phyloP scores from a whole-genome alignment of 2,797 vertebrate species.

The Menidia menidia region DNA sequence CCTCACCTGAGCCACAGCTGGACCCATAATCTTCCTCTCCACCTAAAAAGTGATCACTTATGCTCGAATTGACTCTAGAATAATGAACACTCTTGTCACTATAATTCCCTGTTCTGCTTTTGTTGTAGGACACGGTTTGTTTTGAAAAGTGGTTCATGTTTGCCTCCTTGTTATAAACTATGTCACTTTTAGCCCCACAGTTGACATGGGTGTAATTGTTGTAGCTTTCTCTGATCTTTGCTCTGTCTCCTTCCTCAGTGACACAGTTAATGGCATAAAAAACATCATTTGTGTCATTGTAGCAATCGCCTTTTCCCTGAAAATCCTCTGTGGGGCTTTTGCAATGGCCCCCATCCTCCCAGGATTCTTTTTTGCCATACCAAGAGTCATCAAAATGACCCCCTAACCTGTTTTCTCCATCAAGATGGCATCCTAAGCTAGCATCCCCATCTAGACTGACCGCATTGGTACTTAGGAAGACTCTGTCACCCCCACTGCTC shows the following conservation, averaged over 20 bases:
- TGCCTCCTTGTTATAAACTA: slow-evolving; percentile 38
- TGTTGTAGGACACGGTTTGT: slow-evolving; percentile 26
- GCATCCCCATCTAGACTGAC: slow-evolving; percentile 46
- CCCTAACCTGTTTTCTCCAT: slow-evolving; percentile 9
- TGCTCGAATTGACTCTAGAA: slow-evolving; percentile 40
- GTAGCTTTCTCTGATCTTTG: slow-evolving; percentile 39
- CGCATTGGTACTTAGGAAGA: slow-evolving; percentile 18
- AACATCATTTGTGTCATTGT: slow-evolving; percentile 38
- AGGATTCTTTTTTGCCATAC: slow-evolving; percentile 56
- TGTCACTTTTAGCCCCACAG: slow-evolving; percentile 34
- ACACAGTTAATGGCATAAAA: slow-evolving; percentile 42
- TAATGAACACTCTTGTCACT: slow-evolving; percentile 36
- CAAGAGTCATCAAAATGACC: slow-evolving; percentile 47
- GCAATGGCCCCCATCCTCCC: slow-evolving; percentile 56
- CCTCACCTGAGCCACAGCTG: slow-evolving; percentile 61
- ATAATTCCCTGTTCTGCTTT: slow-evolving; percentile 30
- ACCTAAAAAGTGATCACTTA: slow-evolving; percentile 46
- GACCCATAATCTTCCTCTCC: slow-evolving; percentile 63
- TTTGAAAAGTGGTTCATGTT: slow-evolving; percentile 20
- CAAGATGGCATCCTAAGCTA: slow-evolving; percentile 39
- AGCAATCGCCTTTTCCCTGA: slow-evolving; percentile 43
- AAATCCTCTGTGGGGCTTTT: slow-evolving; percentile 32
- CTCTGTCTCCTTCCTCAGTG: slow-evolving; percentile 27
- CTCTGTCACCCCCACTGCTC: slow-evolving; percentile 30
- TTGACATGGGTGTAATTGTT: slow-evolving; percentile 25